Percentiles rank a stretch among this genome's conserved stretches.
Conservation (phyloP, 1,140 invertebrate species). For the Scaptomyza montana region DNA sequence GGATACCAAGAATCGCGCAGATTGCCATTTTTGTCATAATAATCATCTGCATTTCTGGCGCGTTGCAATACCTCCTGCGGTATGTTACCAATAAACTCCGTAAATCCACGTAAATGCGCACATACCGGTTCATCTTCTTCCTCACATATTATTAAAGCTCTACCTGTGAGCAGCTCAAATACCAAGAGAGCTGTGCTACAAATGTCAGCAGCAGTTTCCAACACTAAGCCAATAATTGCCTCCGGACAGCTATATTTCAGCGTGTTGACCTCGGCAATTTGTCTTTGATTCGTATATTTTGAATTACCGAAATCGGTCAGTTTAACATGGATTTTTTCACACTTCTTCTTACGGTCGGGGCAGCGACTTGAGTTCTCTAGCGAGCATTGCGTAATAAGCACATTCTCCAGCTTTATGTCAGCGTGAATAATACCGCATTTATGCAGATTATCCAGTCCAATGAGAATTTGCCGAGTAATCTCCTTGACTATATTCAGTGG, state of each 20-base stretch:
- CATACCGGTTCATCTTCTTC: too few relatives aligned
- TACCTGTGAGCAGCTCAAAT: conserved; percentile 98
- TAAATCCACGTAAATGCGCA: conserved; percentile 95
- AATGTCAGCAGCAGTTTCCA: conserved; percentile 95
- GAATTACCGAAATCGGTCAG: conserved; percentile 97
- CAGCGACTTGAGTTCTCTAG: conserved; percentile 81
- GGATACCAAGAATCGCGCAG: conserved; percentile 86
- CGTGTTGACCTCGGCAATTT: conserved; percentile 87
- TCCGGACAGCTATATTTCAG: conserved; percentile 97
- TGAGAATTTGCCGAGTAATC: conserved; percentile 96
- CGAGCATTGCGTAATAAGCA: conserved; percentile 87
- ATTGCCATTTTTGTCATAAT: conserved; percentile 96
- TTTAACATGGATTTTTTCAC: conserved; percentile 90
- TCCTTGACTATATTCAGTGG: conserved; percentile 95
- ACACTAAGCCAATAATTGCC: conserved; percentile 96
- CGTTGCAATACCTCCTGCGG: conserved; percentile 93
- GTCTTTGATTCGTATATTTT: conserved; percentile 87
- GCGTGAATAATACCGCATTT: conserved; percentile 99
- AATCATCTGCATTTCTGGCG: conserved; percentile 95
- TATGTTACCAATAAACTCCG: conserved; percentile 97
- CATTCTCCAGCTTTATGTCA: conserved; percentile 99
- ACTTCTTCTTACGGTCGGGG: background rate
- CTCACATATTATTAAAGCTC: conserved; percentile 91
- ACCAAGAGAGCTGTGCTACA: conserved; percentile 99
- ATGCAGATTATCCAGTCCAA: conserved; percentile 98